Evolutionary conservation across 1,140 invertebrate genomes (phyloP), one percentile per base, ranked within the genome.

Genomic region (Trichoplusia ni): DNA sequence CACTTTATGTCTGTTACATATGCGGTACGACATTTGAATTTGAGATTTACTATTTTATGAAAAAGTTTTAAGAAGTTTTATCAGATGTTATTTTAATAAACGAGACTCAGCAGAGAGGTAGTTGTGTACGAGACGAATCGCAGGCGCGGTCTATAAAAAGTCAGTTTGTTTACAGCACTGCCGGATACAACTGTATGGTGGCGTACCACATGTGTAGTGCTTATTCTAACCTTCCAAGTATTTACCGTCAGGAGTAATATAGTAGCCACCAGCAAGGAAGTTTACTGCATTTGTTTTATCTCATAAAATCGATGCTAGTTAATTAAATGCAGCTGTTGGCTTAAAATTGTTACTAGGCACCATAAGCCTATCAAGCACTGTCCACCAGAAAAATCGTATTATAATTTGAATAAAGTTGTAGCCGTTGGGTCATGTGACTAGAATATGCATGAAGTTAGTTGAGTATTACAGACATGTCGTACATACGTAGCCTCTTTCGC

Each of bases 61-160:
- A n/a, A n/a, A n/a, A n/a, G n/a, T n/a, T n/a, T 33, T 9, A 33
- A 33, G 11, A n/a, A n/a, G 9, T 33, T 33, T 33, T n/a, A n/a
- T 68, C 38, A 31, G 54, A 40, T 42, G 25, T n/a, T n/a, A n/a
- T n/a, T n/a, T n/a, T n/a, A n/a, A n/a, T 53, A 62, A 64, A 59
- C 49, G 60, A 71, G 64, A 77, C 56, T 71, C 67, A 75, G 69
- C 69, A 75, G 75, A 47, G 11, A 64, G 46, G 64, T 70, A 67
- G 73, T 68, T 68, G 72, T 70, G 71, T n/a, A n/a, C 63, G 73
- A 81, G 77, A 83, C 70, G 77, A 69, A 77, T 67, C 62, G 73
- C 78, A 84, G 81, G 73, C 79, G 29, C 61, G 73, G 69, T 80
- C 82, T 86, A 85, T 88, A 85, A 86, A 86, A 85, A 86, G 79